These are phyloP conservation scores for Peromyscus polionotus DNA, from an alignment of 2,113 vertebrate genomes.

Conservation along the genomic window DNA sequence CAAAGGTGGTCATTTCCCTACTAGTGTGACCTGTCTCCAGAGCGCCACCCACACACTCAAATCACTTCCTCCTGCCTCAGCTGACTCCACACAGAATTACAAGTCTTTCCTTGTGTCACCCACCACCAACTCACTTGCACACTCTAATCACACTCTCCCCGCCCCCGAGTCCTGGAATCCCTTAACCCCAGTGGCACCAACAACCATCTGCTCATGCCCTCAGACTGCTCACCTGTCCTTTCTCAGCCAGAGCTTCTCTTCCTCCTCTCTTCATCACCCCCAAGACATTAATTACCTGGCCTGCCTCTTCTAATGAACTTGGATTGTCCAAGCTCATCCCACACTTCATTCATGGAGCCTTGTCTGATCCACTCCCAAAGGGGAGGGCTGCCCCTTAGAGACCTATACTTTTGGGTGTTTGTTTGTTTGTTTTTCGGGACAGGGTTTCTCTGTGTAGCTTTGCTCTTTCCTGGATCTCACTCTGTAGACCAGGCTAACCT, in stretches of 20 bases:
- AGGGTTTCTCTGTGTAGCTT: too few relatives aligned
- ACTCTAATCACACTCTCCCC: neutral
- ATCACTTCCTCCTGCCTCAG: neutral
- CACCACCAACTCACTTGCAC: neutral
- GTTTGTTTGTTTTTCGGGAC: too few relatives aligned
- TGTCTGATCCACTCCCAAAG: neutral
- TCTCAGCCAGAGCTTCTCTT: neutral
- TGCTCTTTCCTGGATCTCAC: too few relatives aligned
- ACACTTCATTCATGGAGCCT: neutral
- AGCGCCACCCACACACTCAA: neutral
- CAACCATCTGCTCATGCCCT: neutral
- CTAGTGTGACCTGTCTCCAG: neutral
- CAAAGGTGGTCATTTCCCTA: rapidly evolving
- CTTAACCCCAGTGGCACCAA: neutral
- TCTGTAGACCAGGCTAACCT: too few relatives aligned
- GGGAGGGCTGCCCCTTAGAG: neutral
- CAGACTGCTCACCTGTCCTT: neutral
- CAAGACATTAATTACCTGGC: neutral
- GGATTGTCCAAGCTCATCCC: neutral
- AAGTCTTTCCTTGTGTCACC: neutral
- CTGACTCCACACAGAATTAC: neutral
- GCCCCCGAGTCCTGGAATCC: too few relatives aligned
- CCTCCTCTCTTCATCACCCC: neutral
- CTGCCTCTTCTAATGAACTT: neutral
- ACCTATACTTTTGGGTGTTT: neutral